Percentiles rank a stretch among this genome's conserved stretches.
phyloP scores from a whole-genome alignment of 2,888 invertebrate genomes.

The Dastarcus helophoroides region DNA sequence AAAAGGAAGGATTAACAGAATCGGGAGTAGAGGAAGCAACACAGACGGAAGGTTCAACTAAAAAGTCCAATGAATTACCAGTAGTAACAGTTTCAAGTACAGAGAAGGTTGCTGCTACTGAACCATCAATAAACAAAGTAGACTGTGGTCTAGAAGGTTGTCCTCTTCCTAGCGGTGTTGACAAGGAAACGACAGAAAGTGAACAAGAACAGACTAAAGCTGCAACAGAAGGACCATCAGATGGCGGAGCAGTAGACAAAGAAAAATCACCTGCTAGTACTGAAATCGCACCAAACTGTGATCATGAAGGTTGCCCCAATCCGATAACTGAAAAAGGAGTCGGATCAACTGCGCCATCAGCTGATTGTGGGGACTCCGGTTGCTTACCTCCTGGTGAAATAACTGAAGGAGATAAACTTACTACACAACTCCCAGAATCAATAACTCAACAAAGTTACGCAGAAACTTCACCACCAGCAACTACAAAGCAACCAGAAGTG shows the following conservation, averaged over 20 bases:
- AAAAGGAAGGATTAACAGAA: background rate
- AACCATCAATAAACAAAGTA: conserved; percentile 5
- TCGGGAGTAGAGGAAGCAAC: no score
- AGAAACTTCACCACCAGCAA: no score
- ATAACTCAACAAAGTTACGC: no score
- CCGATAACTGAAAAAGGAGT: conserved; percentile 8
- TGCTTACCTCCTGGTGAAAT: no score
- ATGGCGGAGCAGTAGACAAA: conserved; percentile 4
- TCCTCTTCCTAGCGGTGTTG: conserved; percentile 3
- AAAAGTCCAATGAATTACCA: no score
- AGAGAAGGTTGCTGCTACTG: no score
- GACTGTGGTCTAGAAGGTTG: conserved; percentile 5
- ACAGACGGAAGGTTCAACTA: conserved; percentile 2
- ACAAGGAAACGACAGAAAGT: conserved; percentile 7
- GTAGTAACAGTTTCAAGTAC: no score
- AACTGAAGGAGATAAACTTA: no score
- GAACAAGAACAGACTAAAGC: conserved; percentile 4
- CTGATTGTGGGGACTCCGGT: no score
- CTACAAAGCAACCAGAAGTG: no score
- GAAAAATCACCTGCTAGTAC: conserved; percentile 6
- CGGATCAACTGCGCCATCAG: conserved; percentile 7
- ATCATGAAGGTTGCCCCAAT: conserved; percentile 6
- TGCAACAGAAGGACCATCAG: conserved; percentile 7
- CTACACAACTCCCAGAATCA: no score
- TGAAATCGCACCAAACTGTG: background rate